A percentile compares a stretch with the other conserved stretches of the same genome.
Evolutionary conservation across 2,888 invertebrate genomes (phyloP).

Genomic region (Melanargia galathea): DNA sequence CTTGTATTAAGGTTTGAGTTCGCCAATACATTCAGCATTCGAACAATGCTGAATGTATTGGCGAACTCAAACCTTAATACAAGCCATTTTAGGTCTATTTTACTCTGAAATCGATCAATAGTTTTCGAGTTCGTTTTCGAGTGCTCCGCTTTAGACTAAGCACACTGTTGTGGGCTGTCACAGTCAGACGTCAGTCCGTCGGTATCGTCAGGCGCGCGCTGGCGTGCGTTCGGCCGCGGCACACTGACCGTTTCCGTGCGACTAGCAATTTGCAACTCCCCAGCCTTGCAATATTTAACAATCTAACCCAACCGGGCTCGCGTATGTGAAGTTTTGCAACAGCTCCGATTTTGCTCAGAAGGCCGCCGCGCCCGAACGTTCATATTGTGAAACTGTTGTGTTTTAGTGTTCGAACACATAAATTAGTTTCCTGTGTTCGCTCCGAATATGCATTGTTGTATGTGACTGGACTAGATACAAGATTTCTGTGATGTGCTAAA

Average conservation of each 20-base stretch:
- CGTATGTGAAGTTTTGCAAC: conserved; percentile 66
- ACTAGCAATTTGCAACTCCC: conserved; percentile 52
- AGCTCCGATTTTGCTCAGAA: conserved; percentile 51
- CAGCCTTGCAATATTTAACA: conserved; percentile 56
- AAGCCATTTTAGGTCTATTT: too few species aligned
- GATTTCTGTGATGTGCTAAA: conserved; percentile 28
- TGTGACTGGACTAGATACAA: neutral
- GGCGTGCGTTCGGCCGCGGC: conserved; percentile 44
- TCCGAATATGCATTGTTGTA: conserved; percentile 25
- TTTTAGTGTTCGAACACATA: conserved; percentile 16
- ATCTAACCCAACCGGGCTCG: conserved; percentile 51
- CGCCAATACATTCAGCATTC: too few species aligned
- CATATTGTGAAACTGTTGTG: conserved; percentile 56
- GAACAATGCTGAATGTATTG: too few species aligned
- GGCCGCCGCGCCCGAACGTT: conserved; percentile 54
- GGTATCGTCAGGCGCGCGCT: conserved; percentile 55
- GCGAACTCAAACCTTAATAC: too few species aligned
- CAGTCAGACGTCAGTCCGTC: conserved; percentile 28
- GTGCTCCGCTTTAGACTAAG: too few species aligned
- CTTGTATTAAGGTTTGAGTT: too few species aligned
- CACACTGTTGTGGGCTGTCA: conserved; percentile 22
- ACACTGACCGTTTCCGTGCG: conserved; percentile 48
- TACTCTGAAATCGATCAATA: too few species aligned
- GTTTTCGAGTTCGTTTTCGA: too few species aligned
- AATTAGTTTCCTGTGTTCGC: conserved; percentile 32